phyloP scores from a whole-genome alignment of 2,113 vertebrate species.

The Gymnocephalus cernua region DNA sequence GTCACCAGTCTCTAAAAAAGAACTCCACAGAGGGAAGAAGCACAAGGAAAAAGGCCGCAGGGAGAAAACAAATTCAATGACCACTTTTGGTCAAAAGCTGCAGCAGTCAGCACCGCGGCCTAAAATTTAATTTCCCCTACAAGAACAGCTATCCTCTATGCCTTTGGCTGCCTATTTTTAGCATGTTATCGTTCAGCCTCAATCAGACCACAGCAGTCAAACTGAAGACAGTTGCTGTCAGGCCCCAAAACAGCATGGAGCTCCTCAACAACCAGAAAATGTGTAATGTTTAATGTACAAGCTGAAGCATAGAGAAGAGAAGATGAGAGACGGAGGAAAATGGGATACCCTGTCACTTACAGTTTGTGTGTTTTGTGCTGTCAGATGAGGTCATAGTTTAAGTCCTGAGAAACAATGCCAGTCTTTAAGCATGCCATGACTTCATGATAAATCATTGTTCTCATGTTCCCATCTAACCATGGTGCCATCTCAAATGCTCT shows the following conservation, averaged over 20 bases:
- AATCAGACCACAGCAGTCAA: conserved; percentile 51
- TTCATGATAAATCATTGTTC: conserved; percentile 60
- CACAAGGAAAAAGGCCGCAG: background rate
- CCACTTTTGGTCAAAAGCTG: conserved; percentile 74
- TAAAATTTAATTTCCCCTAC: conserved; percentile 65
- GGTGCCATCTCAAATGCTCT: conserved; percentile 46
- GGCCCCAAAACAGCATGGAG: conserved; percentile 1
- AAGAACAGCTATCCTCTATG: conserved; percentile 58
- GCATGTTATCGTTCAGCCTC: conserved; percentile 58
- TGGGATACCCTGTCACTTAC: conserved; percentile 29
- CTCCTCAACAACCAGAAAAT: conserved; percentile 11
- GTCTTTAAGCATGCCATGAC: conserved; percentile 67
- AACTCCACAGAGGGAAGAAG: conserved; percentile 35
- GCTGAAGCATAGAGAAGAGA: background rate
- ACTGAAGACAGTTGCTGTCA: conserved; percentile 26
- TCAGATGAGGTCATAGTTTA: conserved; percentile 73
- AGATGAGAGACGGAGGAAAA: conserved; percentile 33
- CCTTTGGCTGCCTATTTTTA: conserved; percentile 61
- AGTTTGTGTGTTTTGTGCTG: conserved; percentile 56
- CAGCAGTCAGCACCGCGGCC: conserved; percentile 51
- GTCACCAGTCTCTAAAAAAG: conserved; percentile 41
- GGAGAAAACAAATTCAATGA: conserved; percentile 50
- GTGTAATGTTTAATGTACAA: conserved; percentile 8
- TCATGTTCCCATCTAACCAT: conserved; percentile 5
- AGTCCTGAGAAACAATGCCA: conserved; percentile 70